phyloP scores from a whole-genome alignment of 2,888 invertebrate species.

The Rhamnusium bicolor region DNA sequence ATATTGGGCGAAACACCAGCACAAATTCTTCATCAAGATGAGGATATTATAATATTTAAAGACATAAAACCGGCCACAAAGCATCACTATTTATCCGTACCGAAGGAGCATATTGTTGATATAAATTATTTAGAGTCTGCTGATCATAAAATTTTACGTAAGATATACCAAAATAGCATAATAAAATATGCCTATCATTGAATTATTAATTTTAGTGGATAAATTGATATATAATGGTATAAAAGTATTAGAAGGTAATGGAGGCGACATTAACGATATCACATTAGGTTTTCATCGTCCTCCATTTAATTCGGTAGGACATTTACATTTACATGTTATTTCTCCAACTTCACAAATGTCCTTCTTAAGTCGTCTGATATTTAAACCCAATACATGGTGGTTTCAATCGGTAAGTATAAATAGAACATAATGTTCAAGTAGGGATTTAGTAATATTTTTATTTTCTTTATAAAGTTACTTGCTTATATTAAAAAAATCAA shows the following conservation, averaged over 20 bases:
- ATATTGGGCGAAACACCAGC: conserved; percentile 76
- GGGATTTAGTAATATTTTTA: too few species aligned
- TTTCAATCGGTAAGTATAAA: conserved; percentile 82
- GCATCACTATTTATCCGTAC: conserved; percentile 85
- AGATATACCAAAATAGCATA: conserved; percentile 60
- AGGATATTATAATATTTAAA: conserved; percentile 83
- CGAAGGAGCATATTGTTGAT: conserved; percentile 84
- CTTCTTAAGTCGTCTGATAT: conserved; percentile 77
- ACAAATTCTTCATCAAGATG: conserved; percentile 81
- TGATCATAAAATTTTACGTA: conserved; percentile 81
- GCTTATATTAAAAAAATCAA: too few species aligned
- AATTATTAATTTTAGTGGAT: conserved; percentile 74
- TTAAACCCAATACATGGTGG: conserved; percentile 84
- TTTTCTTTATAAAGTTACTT: too few species aligned
- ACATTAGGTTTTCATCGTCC: conserved; percentile 92
- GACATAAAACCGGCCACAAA: conserved; percentile 88
- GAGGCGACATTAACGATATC: conserved; percentile 68
- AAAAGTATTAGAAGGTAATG: conserved; percentile 72
- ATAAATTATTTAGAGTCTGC: conserved; percentile 78
- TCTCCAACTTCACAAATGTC: conserved; percentile 85
- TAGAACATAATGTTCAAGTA: too few species aligned
- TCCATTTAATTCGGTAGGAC: conserved; percentile 87
- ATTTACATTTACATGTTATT: conserved; percentile 91
- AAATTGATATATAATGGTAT: conserved; percentile 77
- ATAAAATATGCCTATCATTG: not conserved